phyloP scores from a whole-genome alignment of 2,888 invertebrate genomes.

The Merodon equestris region DNA sequence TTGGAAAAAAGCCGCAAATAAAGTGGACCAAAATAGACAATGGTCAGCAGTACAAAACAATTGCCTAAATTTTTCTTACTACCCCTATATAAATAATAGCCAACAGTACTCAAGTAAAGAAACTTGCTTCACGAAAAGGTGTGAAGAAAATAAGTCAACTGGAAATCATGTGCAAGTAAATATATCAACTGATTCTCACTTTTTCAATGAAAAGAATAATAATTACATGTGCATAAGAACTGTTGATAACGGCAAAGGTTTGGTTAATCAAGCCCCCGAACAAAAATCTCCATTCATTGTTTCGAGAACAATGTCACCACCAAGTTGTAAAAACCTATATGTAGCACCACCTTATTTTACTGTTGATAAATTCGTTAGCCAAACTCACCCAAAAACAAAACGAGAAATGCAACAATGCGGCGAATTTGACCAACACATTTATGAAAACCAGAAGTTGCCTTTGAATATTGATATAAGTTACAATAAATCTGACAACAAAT shows the following conservation, averaged over 20 bases:
- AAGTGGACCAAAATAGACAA: conserved; percentile 20
- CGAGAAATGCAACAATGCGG: not conserved
- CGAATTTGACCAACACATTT: not conserved
- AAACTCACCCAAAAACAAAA: conserved; percentile 12
- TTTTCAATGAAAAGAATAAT: conserved; percentile 23
- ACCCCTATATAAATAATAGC: conserved; percentile 33
- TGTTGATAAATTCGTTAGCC: conserved; percentile 55
- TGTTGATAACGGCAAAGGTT: not conserved
- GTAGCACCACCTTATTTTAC: conserved; percentile 58
- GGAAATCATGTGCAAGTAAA: conserved; percentile 23
- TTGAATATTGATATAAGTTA: conserved; percentile 12
- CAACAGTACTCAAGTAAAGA: conserved; percentile 20
- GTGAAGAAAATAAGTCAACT: conserved; percentile 9
- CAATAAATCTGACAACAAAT: not conserved
- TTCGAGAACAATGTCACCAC: conserved; percentile 9
- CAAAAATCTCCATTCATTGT: not conserved
- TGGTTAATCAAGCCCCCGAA: not conserved
- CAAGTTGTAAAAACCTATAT: conserved; percentile 43
- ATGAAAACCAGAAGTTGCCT: conserved; percentile 24
- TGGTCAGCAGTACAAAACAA: conserved; percentile 2
- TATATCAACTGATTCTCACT: conserved; percentile 11
- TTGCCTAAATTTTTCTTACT: conserved; percentile 28
- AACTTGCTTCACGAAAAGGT: conserved; percentile 7
- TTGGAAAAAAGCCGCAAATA: conserved; percentile 21
- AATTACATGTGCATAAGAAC: conserved; percentile 1